phyloP scores from a whole-genome alignment of 2,797 vertebrate genomes.

The Ispidina lecontei region DNA sequence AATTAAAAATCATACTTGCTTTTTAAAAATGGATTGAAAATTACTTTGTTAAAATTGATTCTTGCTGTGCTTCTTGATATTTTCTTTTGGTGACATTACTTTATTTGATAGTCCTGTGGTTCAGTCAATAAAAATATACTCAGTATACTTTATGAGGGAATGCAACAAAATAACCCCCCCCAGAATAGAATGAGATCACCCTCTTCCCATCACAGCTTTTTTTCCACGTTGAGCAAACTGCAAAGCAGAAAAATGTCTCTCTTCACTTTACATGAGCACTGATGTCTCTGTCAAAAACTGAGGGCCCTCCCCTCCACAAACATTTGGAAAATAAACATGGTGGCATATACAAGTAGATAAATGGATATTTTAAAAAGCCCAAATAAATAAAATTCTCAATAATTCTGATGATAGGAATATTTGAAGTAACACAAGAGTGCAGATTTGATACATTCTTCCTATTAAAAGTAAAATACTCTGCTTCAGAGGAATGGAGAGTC shows the following conservation, averaged over 20 bases:
- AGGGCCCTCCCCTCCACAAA: neutral
- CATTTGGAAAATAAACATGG: slow-evolving; percentile 14
- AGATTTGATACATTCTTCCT: neutral
- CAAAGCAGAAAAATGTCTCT: slow-evolving; percentile 20
- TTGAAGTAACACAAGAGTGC: neutral
- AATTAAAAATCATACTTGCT: slow-evolving; percentile 72
- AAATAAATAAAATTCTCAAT: neutral
- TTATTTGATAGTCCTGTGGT: slow-evolving; percentile 8
- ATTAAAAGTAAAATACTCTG: slow-evolving; percentile 24
- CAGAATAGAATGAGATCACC: slow-evolving; percentile 55
- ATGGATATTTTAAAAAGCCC: neutral
- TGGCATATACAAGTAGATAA: neutral
- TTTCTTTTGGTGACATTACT: slow-evolving; percentile 39
- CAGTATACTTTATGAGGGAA: slow-evolving; percentile 43
- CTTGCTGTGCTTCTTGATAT: slow-evolving; percentile 25
- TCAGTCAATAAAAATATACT: slow-evolving; percentile 40
- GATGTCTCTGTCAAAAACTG: slow-evolving; percentile 26
- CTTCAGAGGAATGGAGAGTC: neutral
- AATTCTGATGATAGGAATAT: neutral
- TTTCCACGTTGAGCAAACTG: slow-evolving; percentile 50
- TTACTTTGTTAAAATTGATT: slow-evolving; percentile 75
- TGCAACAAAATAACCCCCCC: slow-evolving; percentile 1
- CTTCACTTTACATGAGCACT: slow-evolving; percentile 35
- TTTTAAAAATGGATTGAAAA: slow-evolving; percentile 63
- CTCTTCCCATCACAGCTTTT: slow-evolving; percentile 24